These are phyloP conservation scores for Ceraclea dissimilis DNA, from an alignment of 2,888 invertebrate genomes.

Conservation along the genomic window DNA sequence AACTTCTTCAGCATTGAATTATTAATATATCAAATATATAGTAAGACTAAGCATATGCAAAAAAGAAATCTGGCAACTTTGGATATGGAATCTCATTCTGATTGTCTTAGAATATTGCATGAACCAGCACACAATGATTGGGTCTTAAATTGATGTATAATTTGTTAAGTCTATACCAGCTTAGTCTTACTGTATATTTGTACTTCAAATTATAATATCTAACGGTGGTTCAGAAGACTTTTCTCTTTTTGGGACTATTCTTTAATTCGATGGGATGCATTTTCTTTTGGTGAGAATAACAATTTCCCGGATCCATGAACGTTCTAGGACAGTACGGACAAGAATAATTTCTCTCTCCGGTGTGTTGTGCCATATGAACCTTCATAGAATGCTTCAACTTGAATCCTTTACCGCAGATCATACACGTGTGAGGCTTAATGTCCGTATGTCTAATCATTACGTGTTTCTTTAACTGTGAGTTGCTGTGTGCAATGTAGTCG, in stretches of 20 bases:
- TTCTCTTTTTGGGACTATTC: not conserved
- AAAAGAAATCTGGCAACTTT: no score
- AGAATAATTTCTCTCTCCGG: constrained; percentile 19
- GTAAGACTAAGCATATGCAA: no score
- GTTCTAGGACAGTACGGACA: constrained; percentile 20
- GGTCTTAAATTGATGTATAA: no score
- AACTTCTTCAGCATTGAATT: no score
- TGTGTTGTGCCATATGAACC: constrained; percentile 22
- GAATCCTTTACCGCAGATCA: constrained; percentile 20
- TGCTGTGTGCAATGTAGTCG: constrained; percentile 12
- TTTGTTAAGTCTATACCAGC: no score
- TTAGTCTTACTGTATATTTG: no score
- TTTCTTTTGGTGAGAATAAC: constrained; percentile 16
- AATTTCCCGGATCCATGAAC: constrained; percentile 19
- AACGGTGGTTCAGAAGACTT: no score
- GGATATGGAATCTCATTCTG: no score
- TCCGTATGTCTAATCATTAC: constrained; percentile 17
- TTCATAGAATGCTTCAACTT: constrained; percentile 16
- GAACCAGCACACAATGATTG: no score
- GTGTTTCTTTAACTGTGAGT: constrained; percentile 12
- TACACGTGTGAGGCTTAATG: constrained; percentile 19
- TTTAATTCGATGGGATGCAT: constrained; percentile 11
- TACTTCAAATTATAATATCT: no score
- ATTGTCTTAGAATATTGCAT: no score
- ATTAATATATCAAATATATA: no score